Evolutionary conservation across 1,140 invertebrate species (phyloP).

Genomic region (Drosophila kikkawai): DNA sequence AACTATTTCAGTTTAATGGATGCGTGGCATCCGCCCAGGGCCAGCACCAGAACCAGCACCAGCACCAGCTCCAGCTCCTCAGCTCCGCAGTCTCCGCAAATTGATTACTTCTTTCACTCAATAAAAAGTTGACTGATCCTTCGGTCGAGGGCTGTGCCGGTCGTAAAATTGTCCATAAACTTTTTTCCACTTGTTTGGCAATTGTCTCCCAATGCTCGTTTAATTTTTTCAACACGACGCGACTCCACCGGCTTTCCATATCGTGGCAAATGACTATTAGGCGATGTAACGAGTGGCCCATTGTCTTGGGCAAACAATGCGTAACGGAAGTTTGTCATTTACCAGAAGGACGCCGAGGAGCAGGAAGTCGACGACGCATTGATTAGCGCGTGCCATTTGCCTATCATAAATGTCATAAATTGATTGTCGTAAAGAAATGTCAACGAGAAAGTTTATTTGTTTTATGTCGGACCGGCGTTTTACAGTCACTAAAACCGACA

Average conservation of each 20-base stretch:
- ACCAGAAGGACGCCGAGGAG: slow-evolving; percentile 8
- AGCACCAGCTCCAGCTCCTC: neutral
- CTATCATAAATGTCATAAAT: slow-evolving; percentile 78
- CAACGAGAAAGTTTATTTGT: slow-evolving; percentile 56
- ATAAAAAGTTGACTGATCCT: slow-evolving; percentile 49
- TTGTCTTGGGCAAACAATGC: slow-evolving; percentile 64
- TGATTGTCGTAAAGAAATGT: slow-evolving; percentile 60
- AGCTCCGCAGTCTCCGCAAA: slow-evolving; percentile 35
- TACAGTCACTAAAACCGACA: slow-evolving; percentile 66
- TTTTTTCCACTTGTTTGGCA: slow-evolving; percentile 64
- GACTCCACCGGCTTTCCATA: slow-evolving; percentile 56
- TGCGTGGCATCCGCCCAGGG: neutral
- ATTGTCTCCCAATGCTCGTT: slow-evolving; percentile 71
- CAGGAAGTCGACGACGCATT: slow-evolving; percentile 57
- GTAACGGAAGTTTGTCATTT: slow-evolving; percentile 67
- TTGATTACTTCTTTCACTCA: slow-evolving; percentile 58
- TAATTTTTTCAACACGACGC: slow-evolving; percentile 65
- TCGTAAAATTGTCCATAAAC: slow-evolving; percentile 56
- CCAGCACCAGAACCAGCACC: neutral
- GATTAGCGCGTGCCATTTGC: slow-evolving; percentile 79
- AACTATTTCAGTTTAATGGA: slow-evolving; percentile 45
- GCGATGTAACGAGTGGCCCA: slow-evolving; percentile 45
- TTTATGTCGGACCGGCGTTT: slow-evolving; percentile 53
- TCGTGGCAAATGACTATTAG: slow-evolving; percentile 69
- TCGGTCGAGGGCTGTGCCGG: slow-evolving; percentile 40